Conservation (phyloP, 1,140 invertebrate species). For the Trichonephila clavata region DNA sequence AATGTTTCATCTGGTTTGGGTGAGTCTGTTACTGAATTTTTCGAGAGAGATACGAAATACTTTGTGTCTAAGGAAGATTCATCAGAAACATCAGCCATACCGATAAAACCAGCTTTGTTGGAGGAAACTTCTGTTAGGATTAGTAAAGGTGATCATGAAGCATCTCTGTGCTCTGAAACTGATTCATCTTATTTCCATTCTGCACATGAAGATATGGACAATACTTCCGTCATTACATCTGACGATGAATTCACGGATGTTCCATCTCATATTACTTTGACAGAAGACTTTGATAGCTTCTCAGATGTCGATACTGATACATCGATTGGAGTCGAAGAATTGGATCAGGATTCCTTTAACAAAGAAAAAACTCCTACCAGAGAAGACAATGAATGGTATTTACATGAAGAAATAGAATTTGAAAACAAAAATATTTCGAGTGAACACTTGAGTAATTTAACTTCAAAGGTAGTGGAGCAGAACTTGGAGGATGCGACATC, state of each 20-base stretch:
- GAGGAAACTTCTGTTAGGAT: neutral
- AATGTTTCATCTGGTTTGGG: neutral
- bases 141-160: neutral
- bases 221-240: slow-evolving; percentile 38
- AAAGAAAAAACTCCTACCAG: slow-evolving; percentile 60
- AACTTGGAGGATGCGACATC: neutral
- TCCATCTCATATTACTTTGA: slow-evolving; percentile 54
- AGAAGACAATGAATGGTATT: neutral
- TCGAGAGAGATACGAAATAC: neutral
- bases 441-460: neutral
- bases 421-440: neutral
- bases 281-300: slow-evolving; percentile 58
- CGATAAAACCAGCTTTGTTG: neutral
- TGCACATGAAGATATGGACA: neutral
- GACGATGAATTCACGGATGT: slow-evolving; percentile 73
- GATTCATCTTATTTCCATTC: slow-evolving; percentile 32
- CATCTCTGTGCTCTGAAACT: neutral
- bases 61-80: neutral
- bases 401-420: neutral
- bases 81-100: neutral
- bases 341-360: slow-evolving; percentile 6
- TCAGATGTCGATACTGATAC: slow-evolving; percentile 62
- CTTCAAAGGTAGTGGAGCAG: neutral
- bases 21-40: neutral
- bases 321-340: slow-evolving; percentile 29